Evolutionary conservation across 2,113 vertebrate genomes (phyloP), one percentile per base, ranked within the genome.

Genomic region (Leiothrix lutea): DNA sequence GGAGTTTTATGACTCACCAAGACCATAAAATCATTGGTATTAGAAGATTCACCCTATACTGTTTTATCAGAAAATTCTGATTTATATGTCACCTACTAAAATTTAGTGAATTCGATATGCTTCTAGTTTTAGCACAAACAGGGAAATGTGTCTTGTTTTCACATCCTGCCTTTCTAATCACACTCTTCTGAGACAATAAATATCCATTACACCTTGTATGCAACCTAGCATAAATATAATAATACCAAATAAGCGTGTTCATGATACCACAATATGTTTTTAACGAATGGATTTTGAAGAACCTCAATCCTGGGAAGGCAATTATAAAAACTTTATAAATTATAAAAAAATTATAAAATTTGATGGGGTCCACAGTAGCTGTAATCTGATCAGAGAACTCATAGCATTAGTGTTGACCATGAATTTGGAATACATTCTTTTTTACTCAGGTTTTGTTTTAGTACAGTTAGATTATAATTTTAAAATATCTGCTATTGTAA

Each of bases 71-170:
- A 93, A 86, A 88, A 79, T 81, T 65, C 65, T 97, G 80, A 97
- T 97, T 97, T 95, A 95, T 96, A 50, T 38, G 44, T 54, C 81
- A 88, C 80, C 47, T 95, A 75, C 56, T 77, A 86, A 94, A 93
- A 93, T 72, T 81, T 48, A 33, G 50, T 94, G 42, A 88, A 88
- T 77, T 91, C 77, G 74, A 24, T 75, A 58, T 96, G 45, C 66
- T 90, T 95, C 92, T 84, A 57, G 38, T 84, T 97, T 94, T 80
- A 73, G 67, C 26, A 33, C 50, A 96, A 97, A 95, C 38, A 94
- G 23, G n/a, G 44, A 70, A 94, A 80, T 91, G 36, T 18, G 94
- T 89, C 62, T 96, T 97, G 20, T 86, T 95, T 92, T 89, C 78
- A 92, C 69, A 97, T 79, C 61, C 54, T 2, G 1, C 35, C 38